These are phyloP conservation scores for Cryptocephalus primarius DNA, from an alignment of 2,888 invertebrate genomes.

Conservation along the genomic window DNA sequence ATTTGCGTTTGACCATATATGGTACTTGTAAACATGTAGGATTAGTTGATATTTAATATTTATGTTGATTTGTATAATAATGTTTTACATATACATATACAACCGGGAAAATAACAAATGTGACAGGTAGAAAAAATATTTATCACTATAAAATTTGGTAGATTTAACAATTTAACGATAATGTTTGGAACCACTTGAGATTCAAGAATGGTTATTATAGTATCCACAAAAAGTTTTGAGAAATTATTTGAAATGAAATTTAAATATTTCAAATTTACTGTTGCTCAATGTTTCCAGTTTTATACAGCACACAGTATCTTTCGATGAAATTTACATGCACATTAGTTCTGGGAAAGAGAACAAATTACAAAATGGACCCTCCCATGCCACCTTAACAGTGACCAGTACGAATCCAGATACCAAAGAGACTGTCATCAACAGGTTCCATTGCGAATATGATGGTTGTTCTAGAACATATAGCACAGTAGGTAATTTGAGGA, in stretches of 20 bases:
- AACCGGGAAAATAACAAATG: too few relatives aligned
- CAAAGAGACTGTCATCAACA: constrained; percentile 46
- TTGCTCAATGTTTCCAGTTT: constrained; percentile 41
- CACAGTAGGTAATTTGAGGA: constrained; percentile 86
- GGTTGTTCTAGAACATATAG: constrained; percentile 84
- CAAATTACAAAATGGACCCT: constrained; percentile 53
- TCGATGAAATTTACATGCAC: constrained; percentile 60
- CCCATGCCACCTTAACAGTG: constrained; percentile 57
- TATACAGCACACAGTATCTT: constrained; percentile 55
- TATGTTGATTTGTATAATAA: too few relatives aligned
- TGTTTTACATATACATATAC: too few relatives aligned
- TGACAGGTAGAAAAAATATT: too few relatives aligned
- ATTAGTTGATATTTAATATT: too few relatives aligned
- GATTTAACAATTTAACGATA: too few relatives aligned
- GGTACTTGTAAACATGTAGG: too few relatives aligned
- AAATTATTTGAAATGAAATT: neutral
- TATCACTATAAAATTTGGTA: too few relatives aligned
- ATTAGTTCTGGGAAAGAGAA: constrained; percentile 52
- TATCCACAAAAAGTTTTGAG: neutral
- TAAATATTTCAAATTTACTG: too few relatives aligned
- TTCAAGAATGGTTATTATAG: neutral
- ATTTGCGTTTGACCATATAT: too few relatives aligned
- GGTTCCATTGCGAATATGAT: constrained; percentile 81
- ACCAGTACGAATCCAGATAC: constrained; percentile 46
- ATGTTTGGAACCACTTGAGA: neutral